Conservation (phyloP, 2,113 vertebrate species). For the Uropsilus gracilis region DNA sequence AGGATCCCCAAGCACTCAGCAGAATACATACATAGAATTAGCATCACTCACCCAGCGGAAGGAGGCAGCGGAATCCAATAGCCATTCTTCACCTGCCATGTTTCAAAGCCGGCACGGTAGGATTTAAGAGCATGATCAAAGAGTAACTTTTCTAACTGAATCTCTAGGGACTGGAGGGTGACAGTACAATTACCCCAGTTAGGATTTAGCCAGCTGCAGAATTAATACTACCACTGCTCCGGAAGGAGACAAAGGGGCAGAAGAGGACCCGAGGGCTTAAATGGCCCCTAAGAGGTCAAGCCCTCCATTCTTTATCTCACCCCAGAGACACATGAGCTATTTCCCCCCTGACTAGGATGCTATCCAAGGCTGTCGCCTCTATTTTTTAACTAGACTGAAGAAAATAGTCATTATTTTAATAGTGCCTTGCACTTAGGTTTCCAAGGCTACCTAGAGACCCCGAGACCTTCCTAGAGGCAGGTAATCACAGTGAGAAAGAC, state of each 20-base stretch:
- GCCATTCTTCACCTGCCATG: slow-evolving; percentile 78
- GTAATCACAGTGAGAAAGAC: slow-evolving; percentile 12
- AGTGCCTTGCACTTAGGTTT: slow-evolving; percentile 35
- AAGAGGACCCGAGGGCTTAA: slow-evolving; percentile 61
- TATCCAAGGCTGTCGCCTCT: slow-evolving; percentile 56
- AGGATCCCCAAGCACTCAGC: slow-evolving; percentile 56
- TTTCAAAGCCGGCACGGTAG: slow-evolving; percentile 59
- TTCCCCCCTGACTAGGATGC: slow-evolving; percentile 61
- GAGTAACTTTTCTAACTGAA: slow-evolving; percentile 72
- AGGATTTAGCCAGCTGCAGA: slow-evolving; percentile 70
- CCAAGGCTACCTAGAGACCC: slow-evolving; percentile 39
- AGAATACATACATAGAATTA: slow-evolving; percentile 72
- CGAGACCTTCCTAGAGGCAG: slow-evolving; percentile 13
- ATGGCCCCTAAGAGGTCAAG: slow-evolving; percentile 75
- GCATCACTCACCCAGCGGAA: slow-evolving; percentile 57
- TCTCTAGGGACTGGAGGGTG: slow-evolving; percentile 72
- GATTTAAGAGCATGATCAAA: slow-evolving; percentile 78
- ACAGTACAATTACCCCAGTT: slow-evolving; percentile 77
- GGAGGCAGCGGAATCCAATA: slow-evolving; percentile 56
- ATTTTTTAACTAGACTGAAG: slow-evolving; percentile 73
- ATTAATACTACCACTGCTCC: slow-evolving; percentile 66
- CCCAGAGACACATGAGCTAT: slow-evolving; percentile 72
- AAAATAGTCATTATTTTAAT: slow-evolving; percentile 76
- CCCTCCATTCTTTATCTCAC: slow-evolving; percentile 73
- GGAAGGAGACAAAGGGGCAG: slow-evolving; percentile 57